phyloP scores from a whole-genome alignment of 1,140 invertebrate species.

The Drosophila albomicans region DNA sequence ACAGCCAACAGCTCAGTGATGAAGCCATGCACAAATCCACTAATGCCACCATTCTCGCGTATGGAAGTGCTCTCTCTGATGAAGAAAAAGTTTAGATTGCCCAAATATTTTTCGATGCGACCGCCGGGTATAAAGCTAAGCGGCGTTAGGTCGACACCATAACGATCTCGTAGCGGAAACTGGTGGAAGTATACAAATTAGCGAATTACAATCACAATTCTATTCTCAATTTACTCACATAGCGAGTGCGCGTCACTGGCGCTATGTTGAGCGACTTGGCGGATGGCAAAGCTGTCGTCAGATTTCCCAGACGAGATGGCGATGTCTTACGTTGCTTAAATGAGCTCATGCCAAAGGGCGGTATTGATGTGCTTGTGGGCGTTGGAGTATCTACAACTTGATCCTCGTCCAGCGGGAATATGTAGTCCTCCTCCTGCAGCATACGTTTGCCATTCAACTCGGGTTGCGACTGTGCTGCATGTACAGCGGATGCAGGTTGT shows the following conservation, averaged over 20 bases:
- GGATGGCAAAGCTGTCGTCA: constrained; percentile 42
- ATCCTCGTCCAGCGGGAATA: constrained; percentile 91
- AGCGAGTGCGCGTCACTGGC: constrained; percentile 48
- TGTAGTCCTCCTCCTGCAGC: constrained; percentile 87
- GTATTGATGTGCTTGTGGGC: constrained; percentile 67
- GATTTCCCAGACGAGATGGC: constrained; percentile 59
- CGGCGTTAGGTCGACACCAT: constrained; percentile 94
- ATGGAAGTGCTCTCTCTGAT: constrained; percentile 97
- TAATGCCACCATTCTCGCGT: constrained; percentile 95
- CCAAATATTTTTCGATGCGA: constrained; percentile 93
- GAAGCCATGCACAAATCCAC: constrained; percentile 97
- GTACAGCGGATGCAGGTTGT: constrained; percentile 24
- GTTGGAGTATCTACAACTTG: constrained; percentile 83
- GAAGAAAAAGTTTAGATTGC: constrained; percentile 97
- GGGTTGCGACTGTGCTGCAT: constrained; percentile 55
- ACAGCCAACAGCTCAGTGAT: constrained; percentile 95
- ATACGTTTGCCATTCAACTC: constrained; percentile 69
- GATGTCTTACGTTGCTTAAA: constrained; percentile 80
- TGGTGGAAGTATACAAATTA: constrained; percentile 53
- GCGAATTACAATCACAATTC: not conserved
- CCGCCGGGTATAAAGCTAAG: constrained; percentile 93
- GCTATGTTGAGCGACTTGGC: constrained; percentile 49
- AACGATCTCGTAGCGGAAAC: constrained; percentile 88
- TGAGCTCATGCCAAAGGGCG: constrained; percentile 72
- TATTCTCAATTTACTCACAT: constrained; percentile 35